Percentiles rank a stretch among this genome's conserved stretches.
Conservation (phyloP, 2,888 invertebrate species). For the Drosophila helvetica region DNA sequence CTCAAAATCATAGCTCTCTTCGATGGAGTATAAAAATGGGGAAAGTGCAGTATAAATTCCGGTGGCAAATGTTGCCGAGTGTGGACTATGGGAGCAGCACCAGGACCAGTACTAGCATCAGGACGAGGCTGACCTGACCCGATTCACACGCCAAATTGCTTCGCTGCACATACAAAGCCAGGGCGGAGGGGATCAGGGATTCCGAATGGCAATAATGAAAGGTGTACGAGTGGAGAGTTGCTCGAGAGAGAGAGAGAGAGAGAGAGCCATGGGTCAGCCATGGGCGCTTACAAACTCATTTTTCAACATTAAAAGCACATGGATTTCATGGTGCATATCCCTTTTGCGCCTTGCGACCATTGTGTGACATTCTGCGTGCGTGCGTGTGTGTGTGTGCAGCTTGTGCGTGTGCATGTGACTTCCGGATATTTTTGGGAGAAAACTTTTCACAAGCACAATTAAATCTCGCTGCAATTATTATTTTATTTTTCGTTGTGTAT, state of each 20-base stretch:
- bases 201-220: not conserved
- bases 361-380: conserved; percentile 43
- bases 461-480: conserved; percentile 71
- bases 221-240: not conserved
- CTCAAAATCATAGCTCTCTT: not conserved
- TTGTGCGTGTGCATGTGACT: conserved; percentile 17
- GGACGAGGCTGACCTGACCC: conserved; percentile 67
- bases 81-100: conserved; percentile 17
- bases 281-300: conserved; percentile 68
- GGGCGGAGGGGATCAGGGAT: not conserved
- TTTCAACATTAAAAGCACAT: conserved; percentile 75
- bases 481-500: conserved; percentile 47
- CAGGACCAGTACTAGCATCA: conserved; percentile 4
- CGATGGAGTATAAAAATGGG: not conserved
- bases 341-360: conserved; percentile 63
- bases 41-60: conserved; percentile 68
- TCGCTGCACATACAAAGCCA: conserved; percentile 67
- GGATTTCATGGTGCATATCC: conserved; percentile 68
- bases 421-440: conserved; percentile 49
- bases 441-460: conserved; percentile 62
- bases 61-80: conserved; percentile 45
- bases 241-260: not conserved
- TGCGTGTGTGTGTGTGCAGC: not conserved
- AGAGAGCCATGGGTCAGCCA: conserved; percentile 15
- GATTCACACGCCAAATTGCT: conserved; percentile 78